Percentiles rank a stretch among this genome's conserved stretches.
These are phyloP conservation scores for Acanthosoma haemorrhoidale DNA, from an alignment of 2,888 invertebrate genomes.

Conservation along the genomic window DNA sequence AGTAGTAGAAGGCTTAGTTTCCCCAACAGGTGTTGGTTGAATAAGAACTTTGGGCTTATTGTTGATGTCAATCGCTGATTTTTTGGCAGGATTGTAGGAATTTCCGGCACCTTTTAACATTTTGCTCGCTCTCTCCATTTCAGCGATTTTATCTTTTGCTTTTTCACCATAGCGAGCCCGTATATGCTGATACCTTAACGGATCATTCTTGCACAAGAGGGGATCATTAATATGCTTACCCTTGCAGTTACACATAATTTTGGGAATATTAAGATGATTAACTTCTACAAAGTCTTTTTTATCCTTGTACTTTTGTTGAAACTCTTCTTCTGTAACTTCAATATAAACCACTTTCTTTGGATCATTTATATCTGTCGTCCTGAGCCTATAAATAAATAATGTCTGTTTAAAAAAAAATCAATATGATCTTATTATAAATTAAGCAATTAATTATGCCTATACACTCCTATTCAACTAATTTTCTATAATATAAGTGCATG, in stretches of 20 bases:
- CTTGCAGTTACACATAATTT: conserved; percentile 39
- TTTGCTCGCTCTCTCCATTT: conserved; percentile 12
- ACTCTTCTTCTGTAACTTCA: conserved; percentile 32
- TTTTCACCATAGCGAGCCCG: not conserved
- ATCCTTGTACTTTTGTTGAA: conserved; percentile 33
- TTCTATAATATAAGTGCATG: no score
- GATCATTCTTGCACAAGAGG: conserved; percentile 22
- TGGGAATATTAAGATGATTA: conserved; percentile 39
- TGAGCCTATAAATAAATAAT: no score
- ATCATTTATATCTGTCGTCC: conserved; percentile 26
- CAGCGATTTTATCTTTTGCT: not conserved
- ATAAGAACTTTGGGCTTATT: not conserved
- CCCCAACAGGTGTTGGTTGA: not conserved
- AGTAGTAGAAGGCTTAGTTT: not conserved
- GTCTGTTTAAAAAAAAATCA: no score
- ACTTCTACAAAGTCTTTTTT: conserved; percentile 34
- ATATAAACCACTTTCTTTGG: not conserved
- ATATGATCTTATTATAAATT: no score
- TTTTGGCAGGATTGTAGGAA: not conserved
- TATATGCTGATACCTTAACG: conserved; percentile 24
- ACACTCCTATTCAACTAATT: no score
- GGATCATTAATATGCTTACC: conserved; percentile 34
- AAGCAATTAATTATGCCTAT: no score
- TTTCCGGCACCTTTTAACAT: not conserved
- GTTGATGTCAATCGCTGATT: not conserved